Base-by-base conservation (phyloP, 2,888 invertebrate genomes). In the Hemithea aestivaria region DNA sequence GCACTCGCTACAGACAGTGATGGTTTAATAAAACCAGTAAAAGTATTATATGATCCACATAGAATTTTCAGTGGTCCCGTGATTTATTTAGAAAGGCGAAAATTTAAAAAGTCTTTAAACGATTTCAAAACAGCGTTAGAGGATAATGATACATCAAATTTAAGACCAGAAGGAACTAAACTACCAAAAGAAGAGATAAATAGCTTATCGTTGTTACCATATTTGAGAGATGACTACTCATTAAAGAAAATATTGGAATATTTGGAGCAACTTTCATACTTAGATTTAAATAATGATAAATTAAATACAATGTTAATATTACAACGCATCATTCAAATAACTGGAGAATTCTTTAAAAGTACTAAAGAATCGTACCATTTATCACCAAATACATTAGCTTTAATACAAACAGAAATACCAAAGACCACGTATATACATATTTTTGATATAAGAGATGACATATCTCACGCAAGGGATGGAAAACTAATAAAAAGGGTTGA, bases 81-180 rank as follows among this genome's bases (percentile, higher is more conserved):
- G 5, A 6, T 53, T 6, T 42, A 16, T 24, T 28, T 49, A 1
- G 45, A 53, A 11, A 32, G 40, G 25, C 28, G 25, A 7, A 10
- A 24, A 20, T 49, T 52, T 10, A 38, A 24, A 16, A 28, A 33
- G 20, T n/a, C 27, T 5, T 9, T 38, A 8, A 28, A 8, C 8
- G 8, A 10, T 7, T 35, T 35, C 20, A 20, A 24, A 4, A 20
- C 8, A 2, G 24, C 24, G 23, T 24, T 35, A 2, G 8, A 10
- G 7, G 7, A 10, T 10, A 24, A 9, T 24, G 6, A 28, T 23
- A 24, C 10, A 6, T 16, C 23, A n/a, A 35, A 35, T 24, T 2
- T 35, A 9, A 35, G 35, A 29, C 16, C 16, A 16, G 5, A 16
- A 16, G 16, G 16, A 4, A 10, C 3, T n/a, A 7, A 25, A 20